Base-by-base conservation (phyloP, 2,797 vertebrate genomes). In the Artibeus lituratus region DNA sequence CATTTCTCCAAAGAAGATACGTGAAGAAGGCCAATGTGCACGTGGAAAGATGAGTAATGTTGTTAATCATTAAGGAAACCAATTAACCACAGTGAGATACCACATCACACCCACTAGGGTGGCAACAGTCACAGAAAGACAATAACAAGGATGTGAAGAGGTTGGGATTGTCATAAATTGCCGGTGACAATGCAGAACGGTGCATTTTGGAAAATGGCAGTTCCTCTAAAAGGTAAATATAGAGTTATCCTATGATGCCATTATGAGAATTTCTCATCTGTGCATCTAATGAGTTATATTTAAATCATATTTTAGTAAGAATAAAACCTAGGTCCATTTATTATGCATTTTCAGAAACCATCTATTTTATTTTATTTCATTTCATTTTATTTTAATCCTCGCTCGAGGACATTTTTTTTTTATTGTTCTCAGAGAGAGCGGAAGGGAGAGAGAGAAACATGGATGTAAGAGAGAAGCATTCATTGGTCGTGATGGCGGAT, bases 251-350 rank as follows among this genome's bases (percentile, higher is more conserved):
- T 65, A 82, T 76, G 42, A 97, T 69, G 69, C 21, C 96, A 92
- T 78, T 37, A 80, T 86, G 92, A 97, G 77, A 42, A 19, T 86
- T 42, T 86, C 53, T 67, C 9, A 55, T 77, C 12, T 53, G 94
- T n/a, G 87, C 44, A 90, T 80, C 90, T 89, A 39, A 12, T 91
- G 81, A 97, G 53, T 87, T 81, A 74, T 47, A 94, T 95, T 62
- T 26, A 51, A 95, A 94, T 51, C 53, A 90, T 92, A 94, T 85
- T 35, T 87, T 93, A 90, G 35, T 81, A 74, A 91, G 78, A 95
- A 87, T 94, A 55, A 96, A 85, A 59, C 73, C 91, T 86, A 76
- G 47, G 94, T 78, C 90, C n/a, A 44, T 49, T 44, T 94, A 94
- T 78, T 93, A 95, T 24, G 42, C 21, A 95, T 85, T 88, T 89